Evolutionary conservation across 1,140 invertebrate species (phyloP).

Genomic region (Drosophila navojoa): DNA sequence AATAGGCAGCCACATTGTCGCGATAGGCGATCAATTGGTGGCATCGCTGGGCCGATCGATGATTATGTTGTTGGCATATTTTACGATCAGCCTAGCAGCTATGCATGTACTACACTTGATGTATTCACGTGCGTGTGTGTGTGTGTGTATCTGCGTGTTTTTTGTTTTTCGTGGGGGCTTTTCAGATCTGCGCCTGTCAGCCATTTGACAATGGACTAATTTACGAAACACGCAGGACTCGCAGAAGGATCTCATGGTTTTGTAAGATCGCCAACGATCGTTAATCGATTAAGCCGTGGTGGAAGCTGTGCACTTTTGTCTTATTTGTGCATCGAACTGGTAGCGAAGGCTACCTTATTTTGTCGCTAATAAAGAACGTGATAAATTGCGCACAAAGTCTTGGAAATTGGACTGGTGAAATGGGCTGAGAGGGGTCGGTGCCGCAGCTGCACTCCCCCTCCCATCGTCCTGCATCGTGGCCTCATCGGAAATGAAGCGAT

Average conservation of each 20-base stretch:
- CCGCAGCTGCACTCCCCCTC: neutral
- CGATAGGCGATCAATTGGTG: slow-evolving; percentile 56
- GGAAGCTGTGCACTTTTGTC: slow-evolving; percentile 47
- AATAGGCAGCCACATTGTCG: slow-evolving; percentile 61
- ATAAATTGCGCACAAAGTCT: slow-evolving; percentile 59
- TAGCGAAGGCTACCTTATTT: slow-evolving; percentile 1
- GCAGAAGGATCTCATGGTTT: slow-evolving; percentile 5
- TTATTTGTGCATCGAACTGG: slow-evolving; percentile 1
- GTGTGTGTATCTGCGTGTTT: slow-evolving; percentile 1
- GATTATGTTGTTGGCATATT: slow-evolving; percentile 77
- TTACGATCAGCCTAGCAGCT: slow-evolving; percentile 65
- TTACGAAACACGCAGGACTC: slow-evolving; percentile 66
- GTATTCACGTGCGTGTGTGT: neutral
- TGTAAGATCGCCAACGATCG: slow-evolving; percentile 27
- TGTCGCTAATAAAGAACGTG: slow-evolving; percentile 77
- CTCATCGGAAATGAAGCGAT: slow-evolving; percentile 17
- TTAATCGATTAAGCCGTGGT: slow-evolving; percentile 69
- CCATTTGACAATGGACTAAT: slow-evolving; percentile 77
- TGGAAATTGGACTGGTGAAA: slow-evolving; percentile 13
- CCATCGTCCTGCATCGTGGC: no score
- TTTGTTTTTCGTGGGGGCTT: slow-evolving; percentile 1
- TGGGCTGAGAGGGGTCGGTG: slow-evolving; percentile 7
- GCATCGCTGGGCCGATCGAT: slow-evolving; percentile 28
- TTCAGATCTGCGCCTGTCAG: slow-evolving; percentile 23
- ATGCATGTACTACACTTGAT: slow-evolving; percentile 29